A percentile compares a stretch with the other conserved stretches of the same genome.
Conservation (phyloP, 1,140 invertebrate species). For the Harlomillsia oculata region DNA sequence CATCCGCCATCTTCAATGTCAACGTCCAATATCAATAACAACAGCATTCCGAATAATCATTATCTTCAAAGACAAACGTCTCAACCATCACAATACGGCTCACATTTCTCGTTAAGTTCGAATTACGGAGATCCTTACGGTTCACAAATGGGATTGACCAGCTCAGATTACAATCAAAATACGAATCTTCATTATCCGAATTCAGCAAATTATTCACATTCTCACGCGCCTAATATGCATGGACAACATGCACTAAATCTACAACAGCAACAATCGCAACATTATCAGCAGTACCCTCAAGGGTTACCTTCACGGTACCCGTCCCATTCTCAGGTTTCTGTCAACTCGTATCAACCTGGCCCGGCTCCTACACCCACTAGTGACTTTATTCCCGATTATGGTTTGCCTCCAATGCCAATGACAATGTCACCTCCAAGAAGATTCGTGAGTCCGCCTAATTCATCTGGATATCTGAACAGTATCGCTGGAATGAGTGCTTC, state of each 20-base stretch:
- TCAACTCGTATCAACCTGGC: not conserved
- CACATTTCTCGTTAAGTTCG: constrained; percentile 21
- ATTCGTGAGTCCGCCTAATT: constrained; percentile 10
- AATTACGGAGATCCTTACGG: constrained; percentile 21
- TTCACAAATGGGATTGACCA: not conserved
- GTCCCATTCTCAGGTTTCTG: not conserved
- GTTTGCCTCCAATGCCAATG: constrained; percentile 6
- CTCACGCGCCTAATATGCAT: not conserved
- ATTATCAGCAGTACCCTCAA: constrained; percentile 1
- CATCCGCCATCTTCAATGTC: not conserved
- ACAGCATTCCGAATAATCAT: constrained; percentile 1
- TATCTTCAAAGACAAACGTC: not conserved
- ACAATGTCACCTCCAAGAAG: constrained; percentile 5
- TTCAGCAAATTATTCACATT: not conserved
- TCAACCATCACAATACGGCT: constrained; percentile 16
- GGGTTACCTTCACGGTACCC: not conserved
- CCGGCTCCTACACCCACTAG: not conserved
- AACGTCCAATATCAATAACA: constrained; percentile 7
- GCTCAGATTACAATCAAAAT: not conserved
- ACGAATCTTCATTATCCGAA: not conserved
- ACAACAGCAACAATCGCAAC: not conserved
- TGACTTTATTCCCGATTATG: constrained; percentile 15
- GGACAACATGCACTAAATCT: not conserved
- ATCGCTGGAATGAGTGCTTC: constrained; percentile 7
- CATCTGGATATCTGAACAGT: constrained; percentile 5